phyloP scores from a whole-genome alignment of 2,113 vertebrate genomes.

The Ranitomeya variabilis region DNA sequence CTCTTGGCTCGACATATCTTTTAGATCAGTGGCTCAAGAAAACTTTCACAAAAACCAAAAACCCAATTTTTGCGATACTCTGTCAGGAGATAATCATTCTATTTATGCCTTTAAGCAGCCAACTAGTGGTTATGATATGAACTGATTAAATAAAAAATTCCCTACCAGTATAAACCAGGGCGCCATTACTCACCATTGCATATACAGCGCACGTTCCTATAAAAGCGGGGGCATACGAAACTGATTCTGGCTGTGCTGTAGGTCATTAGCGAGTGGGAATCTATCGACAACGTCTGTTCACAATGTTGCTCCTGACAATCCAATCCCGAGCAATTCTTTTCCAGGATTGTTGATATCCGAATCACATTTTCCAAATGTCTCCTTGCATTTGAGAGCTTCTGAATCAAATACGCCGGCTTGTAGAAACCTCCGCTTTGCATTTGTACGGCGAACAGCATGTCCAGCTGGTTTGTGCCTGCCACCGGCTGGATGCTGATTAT shows the following conservation, averaged over 20 bases:
- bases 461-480: slow-evolving; percentile 85
- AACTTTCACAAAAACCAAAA: too few species aligned
- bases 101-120: too few species aligned
- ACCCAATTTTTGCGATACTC: too few species aligned
- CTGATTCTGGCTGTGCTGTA: slow-evolving; percentile 92
- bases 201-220: slow-evolving; percentile 87
- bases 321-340: slow-evolving; percentile 95
- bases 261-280: slow-evolving; percentile 89
- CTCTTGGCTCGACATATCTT: too few species aligned
- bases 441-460: slow-evolving; percentile 90
- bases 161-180: neutral
- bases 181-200: slow-evolving; percentile 84
- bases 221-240: slow-evolving; percentile 93
- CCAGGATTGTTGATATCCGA: slow-evolving; percentile 87
- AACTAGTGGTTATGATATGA: too few species aligned
- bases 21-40: too few species aligned
- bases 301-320: slow-evolving; percentile 92
- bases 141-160: neutral
- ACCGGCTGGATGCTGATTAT: slow-evolving; percentile 95
- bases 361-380: slow-evolving; percentile 89
- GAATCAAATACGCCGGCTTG: slow-evolving; percentile 90
- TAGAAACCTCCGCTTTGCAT: slow-evolving; percentile 82
- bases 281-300: slow-evolving; percentile 86
- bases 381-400: slow-evolving; percentile 89
- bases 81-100: too few species aligned